Evolutionary conservation across 2,888 invertebrate species (phyloP), one percentile per base, ranked within the genome.

Genomic region (Dendrolimus pini): DNA sequence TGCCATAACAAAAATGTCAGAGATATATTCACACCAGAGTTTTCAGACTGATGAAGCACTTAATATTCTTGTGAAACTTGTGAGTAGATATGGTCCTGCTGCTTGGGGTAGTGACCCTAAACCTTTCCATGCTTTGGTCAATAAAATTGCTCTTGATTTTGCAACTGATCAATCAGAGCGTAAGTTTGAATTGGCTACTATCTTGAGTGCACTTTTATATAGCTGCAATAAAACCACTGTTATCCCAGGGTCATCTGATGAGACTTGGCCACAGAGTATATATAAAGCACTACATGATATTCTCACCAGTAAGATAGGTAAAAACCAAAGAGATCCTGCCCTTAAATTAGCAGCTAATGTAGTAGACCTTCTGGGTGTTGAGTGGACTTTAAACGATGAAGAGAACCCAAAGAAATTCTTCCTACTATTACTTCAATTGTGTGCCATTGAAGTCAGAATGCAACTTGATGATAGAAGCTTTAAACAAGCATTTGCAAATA

Each of bases 371-470:
- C 89, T 97, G 30, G 97, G 98, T 18, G 93, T 96, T 41, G 96
- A 96, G 65, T 97, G 97, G 97, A 93, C 95, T 58, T 89, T 97
- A 65, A 93, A 93, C 70, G 95, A 96, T 80, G 95, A 95, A 66
- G 95, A 95, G 61, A 93, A 93, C 66, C 96, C 96, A 59, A 96
- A 96, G 83, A 94, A 96, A 73, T 95, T 97, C 73, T 94, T 98
- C 70, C 88, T 97, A 18, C 85, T 98, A 10, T 82, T 96, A 41
- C 93, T 97, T 59, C 97, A 98, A 78, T 88, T 98, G 59, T 95
- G 96, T 69, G 96, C 97, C 56, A 96, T 98, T 75, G 98, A 98
- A 92, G 95, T 98, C 1, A 93, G 98, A 73, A 98, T 98, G 97
- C 96, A 97, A 68, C 90, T 98, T 63, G 98, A 98, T 75, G 96